Evolutionary conservation across 2,113 vertebrate species (phyloP).

Genomic region (Pangasianodon hypophthalmus): DNA sequence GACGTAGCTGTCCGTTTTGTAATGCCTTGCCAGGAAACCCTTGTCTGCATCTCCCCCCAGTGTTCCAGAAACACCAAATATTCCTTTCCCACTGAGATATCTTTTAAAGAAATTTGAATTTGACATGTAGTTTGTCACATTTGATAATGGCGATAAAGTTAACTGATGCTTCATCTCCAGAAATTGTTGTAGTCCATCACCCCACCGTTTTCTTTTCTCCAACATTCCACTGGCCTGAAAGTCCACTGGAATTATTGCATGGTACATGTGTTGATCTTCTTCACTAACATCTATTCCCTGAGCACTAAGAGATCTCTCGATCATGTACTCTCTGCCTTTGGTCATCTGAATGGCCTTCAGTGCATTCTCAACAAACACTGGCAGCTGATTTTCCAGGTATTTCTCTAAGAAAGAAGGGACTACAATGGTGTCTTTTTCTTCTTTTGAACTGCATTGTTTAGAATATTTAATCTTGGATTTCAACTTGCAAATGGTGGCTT

Average conservation of each 20-base stretch:
- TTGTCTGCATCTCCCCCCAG: no score
- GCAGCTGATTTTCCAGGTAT: constrained; percentile 33
- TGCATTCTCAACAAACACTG: constrained; percentile 48
- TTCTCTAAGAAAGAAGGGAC: constrained; percentile 43
- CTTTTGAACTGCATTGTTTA: background rate
- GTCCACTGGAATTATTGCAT: constrained; percentile 52
- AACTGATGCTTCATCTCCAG: no score
- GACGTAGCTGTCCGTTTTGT: no score
- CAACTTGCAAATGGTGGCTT: constrained; percentile 1
- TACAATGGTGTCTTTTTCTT: background rate
- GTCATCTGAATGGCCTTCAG: constrained; percentile 41
- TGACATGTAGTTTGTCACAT: no score
- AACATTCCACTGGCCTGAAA: constrained; percentile 56
- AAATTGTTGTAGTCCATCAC: constrained; percentile 57
- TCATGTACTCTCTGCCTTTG: constrained; percentile 46
- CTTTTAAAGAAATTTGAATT: no score
- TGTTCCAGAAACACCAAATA: no score
- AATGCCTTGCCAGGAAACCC: no score
- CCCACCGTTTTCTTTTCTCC: constrained; percentile 54
- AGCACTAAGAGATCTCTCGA: constrained; percentile 14
- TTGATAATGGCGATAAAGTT: no score
- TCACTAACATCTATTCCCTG: background rate
- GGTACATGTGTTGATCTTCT: constrained; percentile 25
- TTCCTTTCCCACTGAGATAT: no score
- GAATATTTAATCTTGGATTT: constrained; percentile 6